phyloP scores from a whole-genome alignment of 64 coral and sea anemone species.

The Pachyseris speciosa region DNA sequence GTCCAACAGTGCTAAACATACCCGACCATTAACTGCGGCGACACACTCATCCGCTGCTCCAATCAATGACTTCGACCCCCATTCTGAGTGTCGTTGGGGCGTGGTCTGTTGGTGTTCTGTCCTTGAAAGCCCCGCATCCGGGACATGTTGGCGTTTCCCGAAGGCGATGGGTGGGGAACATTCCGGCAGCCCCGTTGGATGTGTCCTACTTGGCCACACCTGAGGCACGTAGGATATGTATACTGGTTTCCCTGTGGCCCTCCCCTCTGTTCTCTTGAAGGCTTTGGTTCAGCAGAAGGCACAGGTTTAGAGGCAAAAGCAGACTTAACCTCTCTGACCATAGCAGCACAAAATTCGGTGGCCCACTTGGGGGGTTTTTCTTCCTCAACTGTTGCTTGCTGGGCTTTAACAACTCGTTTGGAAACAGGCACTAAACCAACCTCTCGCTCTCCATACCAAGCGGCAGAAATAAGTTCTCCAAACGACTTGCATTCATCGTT shows the following conservation, averaged over 20 bases:
- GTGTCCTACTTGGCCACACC: constrained; percentile 71
- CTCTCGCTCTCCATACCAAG: constrained; percentile 23
- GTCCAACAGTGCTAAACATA: constrained; percentile 25
- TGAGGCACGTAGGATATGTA: constrained; percentile 26
- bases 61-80: no score
- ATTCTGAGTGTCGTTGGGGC: constrained; percentile 31
- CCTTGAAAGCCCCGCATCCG: constrained; percentile 56
- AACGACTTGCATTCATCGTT: constrained; percentile 50
- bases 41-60: constrained; percentile 60
- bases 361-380: background rate
- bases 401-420: background rate
- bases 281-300: background rate
- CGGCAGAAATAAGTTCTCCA: constrained; percentile 21
- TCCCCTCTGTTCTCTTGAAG: background rate
- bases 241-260: constrained; percentile 14
- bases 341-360: background rate
- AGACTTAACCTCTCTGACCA: background rate
- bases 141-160: constrained; percentile 8
- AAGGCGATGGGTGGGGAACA: background rate
- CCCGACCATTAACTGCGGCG: background rate
- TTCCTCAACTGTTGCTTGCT: background rate
- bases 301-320: background rate
- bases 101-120: background rate
- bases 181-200: constrained; percentile 37
- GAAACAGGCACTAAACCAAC: background rate